Conservation (phyloP, 2,888 invertebrate species). For the Hirtodrosophila trivittata region DNA sequence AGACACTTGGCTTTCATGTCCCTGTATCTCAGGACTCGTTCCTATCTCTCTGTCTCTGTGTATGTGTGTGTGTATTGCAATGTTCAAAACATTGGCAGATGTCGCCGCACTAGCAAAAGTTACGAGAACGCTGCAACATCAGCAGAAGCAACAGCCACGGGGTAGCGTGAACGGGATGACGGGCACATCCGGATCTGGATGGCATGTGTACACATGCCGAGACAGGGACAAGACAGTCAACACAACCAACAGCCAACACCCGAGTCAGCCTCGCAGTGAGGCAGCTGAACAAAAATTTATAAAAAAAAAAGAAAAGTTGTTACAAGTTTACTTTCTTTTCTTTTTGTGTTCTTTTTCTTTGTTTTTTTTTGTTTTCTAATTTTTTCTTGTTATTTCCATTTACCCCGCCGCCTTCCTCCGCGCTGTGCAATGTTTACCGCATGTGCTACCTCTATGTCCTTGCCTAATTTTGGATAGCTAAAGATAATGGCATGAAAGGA, state of each 20-base stretch:
- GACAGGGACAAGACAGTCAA: conserved; percentile 73
- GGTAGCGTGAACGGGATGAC: background rate
- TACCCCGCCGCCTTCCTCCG: background rate
- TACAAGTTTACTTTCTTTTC: conserved; percentile 56
- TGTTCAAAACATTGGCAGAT: conserved; percentile 78
- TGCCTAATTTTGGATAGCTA: conserved; percentile 1
- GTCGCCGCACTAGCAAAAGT: conserved; percentile 76
- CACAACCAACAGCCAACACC: conserved; percentile 11
- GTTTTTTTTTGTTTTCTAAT: conserved; percentile 40
- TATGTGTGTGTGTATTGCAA: conserved; percentile 59
- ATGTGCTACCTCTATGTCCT: conserved; percentile 2
- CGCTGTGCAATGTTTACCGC: conserved; percentile 25
- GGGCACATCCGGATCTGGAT: conserved; percentile 44
- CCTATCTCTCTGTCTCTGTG: background rate
- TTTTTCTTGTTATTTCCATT: conserved; percentile 47
- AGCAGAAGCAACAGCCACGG: conserved; percentile 2
- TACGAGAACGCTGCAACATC: conserved; percentile 40
- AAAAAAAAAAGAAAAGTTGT: conserved; percentile 50
- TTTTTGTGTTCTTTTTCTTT: conserved; percentile 26
- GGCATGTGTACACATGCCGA: conserved; percentile 65
- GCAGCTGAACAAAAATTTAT: conserved; percentile 44
- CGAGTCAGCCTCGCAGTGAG: conserved; percentile 27
- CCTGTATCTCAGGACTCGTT: conserved; percentile 24
- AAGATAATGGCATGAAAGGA: background rate
- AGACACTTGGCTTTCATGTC: conserved; percentile 57